A percentile compares a stretch with the other conserved stretches of the same genome.
phyloP scores from a whole-genome alignment of 2,797 vertebrate genomes.

The Acrossocheilus wenchowensis region DNA sequence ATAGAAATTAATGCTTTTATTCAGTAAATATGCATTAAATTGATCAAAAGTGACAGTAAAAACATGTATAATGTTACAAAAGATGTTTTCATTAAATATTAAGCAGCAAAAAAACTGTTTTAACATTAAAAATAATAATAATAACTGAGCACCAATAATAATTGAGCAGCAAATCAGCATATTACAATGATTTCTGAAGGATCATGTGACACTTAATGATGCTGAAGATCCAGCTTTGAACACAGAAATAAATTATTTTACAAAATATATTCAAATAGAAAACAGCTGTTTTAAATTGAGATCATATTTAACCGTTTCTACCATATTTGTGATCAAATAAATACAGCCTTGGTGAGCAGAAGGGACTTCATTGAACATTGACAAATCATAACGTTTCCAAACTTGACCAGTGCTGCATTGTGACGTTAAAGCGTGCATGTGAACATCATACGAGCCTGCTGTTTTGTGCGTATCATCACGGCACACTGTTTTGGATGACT shows the following conservation, averaged over 20 bases:
- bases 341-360: not conserved
- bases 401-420: not conserved
- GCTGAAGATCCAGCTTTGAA: not conserved
- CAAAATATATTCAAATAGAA: no score
- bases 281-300: no score
- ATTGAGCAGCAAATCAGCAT: no score
- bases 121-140: no score
- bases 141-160: no score
- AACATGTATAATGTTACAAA: no score
- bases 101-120: no score
- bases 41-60: not conserved
- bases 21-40: no score
- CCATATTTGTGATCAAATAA: not conserved
- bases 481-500: slow-evolving; percentile 54
- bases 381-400: not conserved
- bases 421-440: not conserved
- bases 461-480: not conserved
- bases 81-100: no score
- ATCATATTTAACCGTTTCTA: not conserved
- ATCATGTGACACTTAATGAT: no score
- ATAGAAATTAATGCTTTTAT: not conserved
- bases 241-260: not conserved
- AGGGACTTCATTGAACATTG: no score
- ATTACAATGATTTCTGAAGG: no score
- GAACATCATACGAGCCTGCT: not conserved